Evolutionary conservation across 2,113 vertebrate genomes (phyloP), one percentile per base, ranked within the genome.

Genomic region (Serinus canaria): DNA sequence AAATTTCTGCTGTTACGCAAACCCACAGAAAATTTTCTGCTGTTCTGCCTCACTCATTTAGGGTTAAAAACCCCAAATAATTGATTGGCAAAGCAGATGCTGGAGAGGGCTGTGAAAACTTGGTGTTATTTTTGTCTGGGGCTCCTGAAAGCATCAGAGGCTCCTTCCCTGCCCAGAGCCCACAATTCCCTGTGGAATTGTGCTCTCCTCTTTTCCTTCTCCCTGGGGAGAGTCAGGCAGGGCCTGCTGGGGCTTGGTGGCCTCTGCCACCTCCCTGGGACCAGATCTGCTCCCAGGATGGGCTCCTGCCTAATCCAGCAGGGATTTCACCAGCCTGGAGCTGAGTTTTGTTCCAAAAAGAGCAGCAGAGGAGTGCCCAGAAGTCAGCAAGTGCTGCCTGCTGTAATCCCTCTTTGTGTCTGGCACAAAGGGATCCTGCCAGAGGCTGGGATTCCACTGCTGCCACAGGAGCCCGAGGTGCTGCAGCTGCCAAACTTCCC

Each of bases 391-490:
- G 70, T 75, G 39, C 68, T 97, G 83, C 4, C 81, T 94, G 75
- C 15, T 21, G 28, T 88, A 81, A 95, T 95, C 89, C 46, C 56
- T 62, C 75, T 97, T 66, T 96, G 91, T 97, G 95, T 92, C 73
- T 75, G 28, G 87, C 89, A 94, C 81, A 94, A 94, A 80, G 49
- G 88, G 84, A 89, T 91, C 83, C 91, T 93, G 90, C 37, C 56
- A 73, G 88, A 73, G 92, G 66, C 64, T 56, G 39, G 66, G 33
- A 68, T 69, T 27, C 59, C 78, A 55, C 87, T 46, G 70, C 82
- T 56, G 50, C 50, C 25, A 52, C 49, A 27, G 49, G 27, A 69
- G 52, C 64, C 76, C 52, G 83, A 12, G 27, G 33, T 52, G 52
- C 88, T 5, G 31, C 37, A 87, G 83, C 91, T 53, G 6, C 50